phyloP scores from a whole-genome alignment of 2,888 invertebrate genomes.

The Acronicta alni region DNA sequence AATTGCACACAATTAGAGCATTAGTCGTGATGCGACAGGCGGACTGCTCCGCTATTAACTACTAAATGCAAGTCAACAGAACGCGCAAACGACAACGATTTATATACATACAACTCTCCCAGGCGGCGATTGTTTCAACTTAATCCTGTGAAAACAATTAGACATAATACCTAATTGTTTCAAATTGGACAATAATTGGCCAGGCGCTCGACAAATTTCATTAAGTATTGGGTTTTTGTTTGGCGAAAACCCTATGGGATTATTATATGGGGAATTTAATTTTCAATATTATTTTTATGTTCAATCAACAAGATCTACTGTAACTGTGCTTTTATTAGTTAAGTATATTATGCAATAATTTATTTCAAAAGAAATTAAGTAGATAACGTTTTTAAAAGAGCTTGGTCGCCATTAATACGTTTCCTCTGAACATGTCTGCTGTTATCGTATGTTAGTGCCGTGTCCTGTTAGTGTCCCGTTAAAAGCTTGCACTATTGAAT shows the following conservation, averaged over 20 bases:
- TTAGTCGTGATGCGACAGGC: background rate
- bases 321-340: no score
- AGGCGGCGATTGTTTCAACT: background rate
- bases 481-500: conserved; percentile 4
- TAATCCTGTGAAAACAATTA: background rate
- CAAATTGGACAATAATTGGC: background rate
- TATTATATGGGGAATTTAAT: background rate
- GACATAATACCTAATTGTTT: background rate
- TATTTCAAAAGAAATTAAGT: no score
- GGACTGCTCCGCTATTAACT: background rate
- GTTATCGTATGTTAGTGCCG: background rate
- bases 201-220: background rate
- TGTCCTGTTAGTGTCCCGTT: background rate
- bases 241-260: background rate
- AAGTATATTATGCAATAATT: no score
- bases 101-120: background rate
- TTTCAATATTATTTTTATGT: no score
- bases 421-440: background rate
- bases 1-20: conserved; percentile 3
- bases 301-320: no score
- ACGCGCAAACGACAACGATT: background rate
- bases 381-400: no score
- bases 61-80: background rate
- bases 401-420: background rate
- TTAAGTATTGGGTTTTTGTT: background rate